Percentiles rank a stretch among this genome's conserved stretches.
These are phyloP conservation scores for Proales similis DNA, from an alignment of 1,140 invertebrate species.

Conservation along the genomic window DNA sequence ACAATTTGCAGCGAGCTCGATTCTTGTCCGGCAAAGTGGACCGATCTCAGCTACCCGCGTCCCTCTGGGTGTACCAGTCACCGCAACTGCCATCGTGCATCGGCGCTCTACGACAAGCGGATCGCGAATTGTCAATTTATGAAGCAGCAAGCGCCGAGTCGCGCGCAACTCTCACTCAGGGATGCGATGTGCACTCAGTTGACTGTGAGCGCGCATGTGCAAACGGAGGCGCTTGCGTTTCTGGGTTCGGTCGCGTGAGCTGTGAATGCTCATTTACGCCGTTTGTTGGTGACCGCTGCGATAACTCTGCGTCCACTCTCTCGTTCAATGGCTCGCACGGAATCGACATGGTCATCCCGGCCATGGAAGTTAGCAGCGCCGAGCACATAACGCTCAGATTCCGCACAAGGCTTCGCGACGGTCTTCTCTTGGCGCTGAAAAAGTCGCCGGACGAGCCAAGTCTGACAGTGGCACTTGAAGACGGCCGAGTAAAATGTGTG, in stretches of 20 bases:
- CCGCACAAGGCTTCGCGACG: slow-evolving; percentile 1
- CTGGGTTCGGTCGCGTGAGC: neutral
- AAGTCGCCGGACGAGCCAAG: neutral
- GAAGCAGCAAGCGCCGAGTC: neutral
- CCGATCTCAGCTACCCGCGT: neutral
- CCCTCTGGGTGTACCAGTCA: slow-evolving; percentile 15
- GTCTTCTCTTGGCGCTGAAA: slow-evolving; percentile 34
- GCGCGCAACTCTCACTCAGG: too few species aligned
- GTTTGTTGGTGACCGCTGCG: slow-evolving; percentile 6
- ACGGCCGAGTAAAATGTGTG: slow-evolving; percentile 19
- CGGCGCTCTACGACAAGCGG: neutral
- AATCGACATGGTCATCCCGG: slow-evolving; percentile 1
- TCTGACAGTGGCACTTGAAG: slow-evolving; percentile 6
- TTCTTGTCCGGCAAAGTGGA: slow-evolving; percentile 1
- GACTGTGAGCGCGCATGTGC: too few species aligned
- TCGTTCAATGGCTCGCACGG: slow-evolving; percentile 31
- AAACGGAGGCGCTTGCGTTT: slow-evolving; percentile 12
- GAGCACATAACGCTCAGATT: slow-evolving; percentile 12
- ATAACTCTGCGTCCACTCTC: slow-evolving; percentile 10
- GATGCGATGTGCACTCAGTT: too few species aligned
- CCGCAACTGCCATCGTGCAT: neutral
- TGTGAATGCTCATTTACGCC: slow-evolving; percentile 23
- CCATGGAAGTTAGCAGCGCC: neutral
- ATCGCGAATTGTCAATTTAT: neutral
- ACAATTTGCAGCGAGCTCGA: neutral